Conservation (phyloP, 1,140 invertebrate genomes). For the Calycopis cecrops region DNA sequence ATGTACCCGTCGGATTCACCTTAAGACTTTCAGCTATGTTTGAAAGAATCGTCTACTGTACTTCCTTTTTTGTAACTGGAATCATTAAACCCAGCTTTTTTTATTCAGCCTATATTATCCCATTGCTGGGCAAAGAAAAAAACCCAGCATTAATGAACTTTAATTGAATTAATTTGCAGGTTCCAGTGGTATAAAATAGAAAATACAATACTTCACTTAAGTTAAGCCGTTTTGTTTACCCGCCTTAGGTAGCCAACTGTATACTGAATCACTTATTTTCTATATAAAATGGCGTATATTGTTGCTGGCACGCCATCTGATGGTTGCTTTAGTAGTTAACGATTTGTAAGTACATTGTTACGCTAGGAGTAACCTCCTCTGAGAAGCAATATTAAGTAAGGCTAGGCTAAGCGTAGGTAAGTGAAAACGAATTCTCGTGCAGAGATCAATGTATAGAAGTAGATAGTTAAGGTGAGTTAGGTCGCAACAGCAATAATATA, state of each 20-base stretch:
- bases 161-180: no score
- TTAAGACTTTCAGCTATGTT: no score
- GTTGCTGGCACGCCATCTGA: constrained; percentile 59
- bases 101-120: no score
- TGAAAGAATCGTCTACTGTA: no score
- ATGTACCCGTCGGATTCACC: no score
- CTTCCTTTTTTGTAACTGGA: no score
- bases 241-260: no score
- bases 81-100: no score
- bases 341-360: constrained; percentile 47
- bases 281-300: constrained; percentile 21
- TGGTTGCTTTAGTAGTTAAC: constrained; percentile 52
- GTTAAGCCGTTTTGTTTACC: constrained; percentile 1
- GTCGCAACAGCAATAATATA: constrained; percentile 73
- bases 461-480: constrained; percentile 47
- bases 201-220: not conserved
- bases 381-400: constrained; percentile 71
- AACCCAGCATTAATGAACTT: no score
- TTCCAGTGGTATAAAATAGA: not conserved
- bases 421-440: constrained; percentile 69
- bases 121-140: no score
- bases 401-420: constrained; percentile 54
- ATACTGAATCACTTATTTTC: constrained; percentile 5
- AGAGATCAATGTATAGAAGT: constrained; percentile 67
- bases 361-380: constrained; percentile 58